These are phyloP conservation scores for Drosophila percnosoma DNA, from an alignment of 2,888 invertebrate species.

Conservation along the genomic window DNA sequence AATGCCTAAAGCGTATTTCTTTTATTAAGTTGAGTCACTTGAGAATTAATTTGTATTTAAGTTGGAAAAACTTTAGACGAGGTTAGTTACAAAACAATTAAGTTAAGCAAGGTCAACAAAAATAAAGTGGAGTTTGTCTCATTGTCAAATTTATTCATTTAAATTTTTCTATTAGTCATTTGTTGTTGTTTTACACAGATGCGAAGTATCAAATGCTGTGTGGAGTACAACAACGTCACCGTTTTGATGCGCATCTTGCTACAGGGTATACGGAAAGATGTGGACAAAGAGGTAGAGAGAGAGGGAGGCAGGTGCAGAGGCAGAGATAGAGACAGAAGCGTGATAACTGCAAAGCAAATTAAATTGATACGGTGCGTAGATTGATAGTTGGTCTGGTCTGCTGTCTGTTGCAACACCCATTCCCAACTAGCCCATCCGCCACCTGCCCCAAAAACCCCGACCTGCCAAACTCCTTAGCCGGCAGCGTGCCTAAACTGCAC, in stretches of 20 bases:
- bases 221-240: not conserved
- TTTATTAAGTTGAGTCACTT: not conserved
- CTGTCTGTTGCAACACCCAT: not conserved
- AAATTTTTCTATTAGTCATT: not conserved
- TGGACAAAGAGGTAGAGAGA: not conserved
- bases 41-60: not conserved
- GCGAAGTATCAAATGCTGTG: not conserved
- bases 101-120: not conserved
- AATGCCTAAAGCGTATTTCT: not conserved
- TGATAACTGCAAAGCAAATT: conserved; percentile 47
- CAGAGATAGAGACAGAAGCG: not conserved
- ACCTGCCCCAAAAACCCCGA: not conserved
- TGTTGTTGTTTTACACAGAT: not conserved
- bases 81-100: not conserved
- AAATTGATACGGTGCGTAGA: conserved; percentile 43
- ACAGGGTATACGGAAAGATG: not conserved
- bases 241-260: not conserved
- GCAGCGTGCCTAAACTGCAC: conserved; percentile 20
- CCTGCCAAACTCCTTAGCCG: not conserved
- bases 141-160: not conserved
- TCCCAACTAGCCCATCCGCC: not conserved
- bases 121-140: not conserved
- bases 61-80: not conserved
- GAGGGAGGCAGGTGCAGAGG: not conserved
- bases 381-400: conserved; percentile 10